Base-by-base conservation (phyloP, 2,797 vertebrate genomes). In the Poecile montanus region DNA sequence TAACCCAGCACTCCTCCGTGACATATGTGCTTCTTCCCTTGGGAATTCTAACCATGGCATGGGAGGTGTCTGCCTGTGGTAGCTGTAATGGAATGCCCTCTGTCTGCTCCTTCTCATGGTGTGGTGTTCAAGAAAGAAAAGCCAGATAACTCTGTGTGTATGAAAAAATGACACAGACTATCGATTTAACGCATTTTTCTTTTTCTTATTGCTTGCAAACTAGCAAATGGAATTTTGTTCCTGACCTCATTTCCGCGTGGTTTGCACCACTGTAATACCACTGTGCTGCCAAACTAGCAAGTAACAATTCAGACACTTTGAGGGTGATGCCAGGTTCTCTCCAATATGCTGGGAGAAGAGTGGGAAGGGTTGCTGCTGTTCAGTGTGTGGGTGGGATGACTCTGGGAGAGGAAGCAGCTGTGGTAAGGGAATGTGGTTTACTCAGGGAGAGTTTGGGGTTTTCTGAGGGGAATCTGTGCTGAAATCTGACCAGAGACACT, bases 371-470 rank as follows among this genome's bases (percentile, higher is more conserved):
- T 74, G 12, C 40, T n/a, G 50, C 45, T 65, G 44, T 30, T 67
- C 30, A 29, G 1, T 54, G 61, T 3, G 51, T 81, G 91, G 62
- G 88, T 77, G 70, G 51, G 51, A 23, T 44, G 62, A 45, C 71
- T 71, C 71, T 16, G 71, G 56, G 74, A 93, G 32, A 89, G 89
- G 87, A 93, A 91, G 75, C 82, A 83, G 85, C 89, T 89, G 75
- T 60, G 75, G n/a, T 63, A 68, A 36, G 13, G 45, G 13, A 92
- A 80, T 47, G 47, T 50, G 56, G 34, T 70, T 92, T 91, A 30
- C 45, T 57, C 36, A 32, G 36, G 36, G 48, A 30, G 45, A 18
- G 2, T 79, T 56, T 68, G 78, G 44, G 25, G 0, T 3, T 83
- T 91, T 72, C 50, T 45, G 29, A 67, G 57, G 65, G 36, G 16